phyloP scores from a whole-genome alignment of 2,797 vertebrate genomes.

The Lepilemur ruficaudatus region DNA sequence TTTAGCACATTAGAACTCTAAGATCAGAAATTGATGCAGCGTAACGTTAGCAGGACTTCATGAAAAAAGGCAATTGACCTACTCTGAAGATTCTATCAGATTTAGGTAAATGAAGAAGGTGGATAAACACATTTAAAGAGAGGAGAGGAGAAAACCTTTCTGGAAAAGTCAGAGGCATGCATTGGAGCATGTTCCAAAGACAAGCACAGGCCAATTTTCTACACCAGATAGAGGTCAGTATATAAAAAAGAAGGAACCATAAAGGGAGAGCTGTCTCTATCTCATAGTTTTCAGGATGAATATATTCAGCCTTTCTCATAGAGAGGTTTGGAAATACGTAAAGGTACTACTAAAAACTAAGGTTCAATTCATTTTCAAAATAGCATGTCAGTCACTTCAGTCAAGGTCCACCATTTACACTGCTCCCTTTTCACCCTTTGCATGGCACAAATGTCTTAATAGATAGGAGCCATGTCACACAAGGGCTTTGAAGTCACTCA shows the following conservation, averaged over 20 bases:
- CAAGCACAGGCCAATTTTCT: neutral
- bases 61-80: neutral
- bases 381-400: neutral
- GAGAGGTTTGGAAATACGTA: neutral
- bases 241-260: neutral
- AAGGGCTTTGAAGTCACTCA: neutral
- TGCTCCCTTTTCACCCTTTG: neutral
- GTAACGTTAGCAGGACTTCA: neutral
- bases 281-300: neutral
- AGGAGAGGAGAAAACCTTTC: neutral
- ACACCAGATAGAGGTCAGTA: neutral
- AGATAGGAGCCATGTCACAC: neutral
- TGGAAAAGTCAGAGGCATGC: neutral
- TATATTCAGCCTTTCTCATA: neutral
- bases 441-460: neutral
- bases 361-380: slow-evolving; percentile 13
- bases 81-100: neutral
- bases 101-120: neutral
- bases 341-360: neutral
- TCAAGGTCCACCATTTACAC: neutral
- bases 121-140: neutral
- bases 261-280: neutral
- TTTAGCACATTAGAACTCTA: neutral
- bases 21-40: neutral
- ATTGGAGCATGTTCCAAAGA: neutral